Conservation (phyloP, 2,888 invertebrate genomes). For the Scaptodrosophila latifasciaeformis region DNA sequence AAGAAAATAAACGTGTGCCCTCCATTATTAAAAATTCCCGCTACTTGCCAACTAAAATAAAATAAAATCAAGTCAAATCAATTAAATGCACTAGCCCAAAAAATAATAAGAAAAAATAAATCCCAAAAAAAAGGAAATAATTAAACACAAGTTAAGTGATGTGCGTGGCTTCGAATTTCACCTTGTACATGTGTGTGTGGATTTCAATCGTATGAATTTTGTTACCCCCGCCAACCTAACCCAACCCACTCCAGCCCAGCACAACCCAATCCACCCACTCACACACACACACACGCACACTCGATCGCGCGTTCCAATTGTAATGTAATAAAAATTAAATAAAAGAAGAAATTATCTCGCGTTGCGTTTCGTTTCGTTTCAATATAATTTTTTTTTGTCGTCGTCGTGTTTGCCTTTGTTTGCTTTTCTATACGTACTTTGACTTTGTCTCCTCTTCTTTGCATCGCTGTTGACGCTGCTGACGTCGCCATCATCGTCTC, state of each 20-base stretch:
- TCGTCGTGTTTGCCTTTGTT: conserved; percentile 33
- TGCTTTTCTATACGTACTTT: conserved; percentile 20
- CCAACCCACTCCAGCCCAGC: no score
- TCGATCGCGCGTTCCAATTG: no score
- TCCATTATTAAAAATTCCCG: no score
- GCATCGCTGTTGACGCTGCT: neutral
- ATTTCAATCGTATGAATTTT: no score
- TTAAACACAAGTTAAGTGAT: conserved; percentile 23
- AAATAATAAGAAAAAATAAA: conserved; percentile 5
- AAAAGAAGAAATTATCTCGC: no score
- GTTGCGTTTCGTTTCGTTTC: no score
- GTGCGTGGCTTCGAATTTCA: conserved; percentile 17
- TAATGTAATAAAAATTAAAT: no score
- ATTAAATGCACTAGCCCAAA: neutral
- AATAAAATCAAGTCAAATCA: conserved; percentile 26
- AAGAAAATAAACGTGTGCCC: conserved; percentile 2
- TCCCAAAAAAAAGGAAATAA: conserved; percentile 8
- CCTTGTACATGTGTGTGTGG: neutral
- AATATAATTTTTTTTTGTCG: no score
- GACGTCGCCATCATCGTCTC: neutral
- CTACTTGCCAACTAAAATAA: no score
- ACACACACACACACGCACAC: no score
- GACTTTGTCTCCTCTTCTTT: neutral
- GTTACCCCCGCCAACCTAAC: no score
- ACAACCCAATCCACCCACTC: no score